Evolutionary conservation across 2,113 vertebrate genomes (phyloP).

Genomic region (Albula glossodonta): DNA sequence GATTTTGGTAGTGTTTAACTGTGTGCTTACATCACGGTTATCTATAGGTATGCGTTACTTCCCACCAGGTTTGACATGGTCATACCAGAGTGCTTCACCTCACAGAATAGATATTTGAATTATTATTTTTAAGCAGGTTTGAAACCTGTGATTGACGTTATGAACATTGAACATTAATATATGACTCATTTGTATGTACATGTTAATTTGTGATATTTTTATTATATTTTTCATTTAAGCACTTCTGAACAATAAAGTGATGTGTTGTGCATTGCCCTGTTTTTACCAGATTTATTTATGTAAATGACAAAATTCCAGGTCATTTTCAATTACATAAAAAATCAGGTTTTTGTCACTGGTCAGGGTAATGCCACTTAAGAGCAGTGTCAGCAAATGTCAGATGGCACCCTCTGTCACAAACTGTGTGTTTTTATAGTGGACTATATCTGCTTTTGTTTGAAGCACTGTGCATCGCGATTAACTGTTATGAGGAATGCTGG

Average conservation of each 20-base stretch:
- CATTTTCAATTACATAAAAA: no score
- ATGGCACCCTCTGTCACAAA: no score
- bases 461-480: no score
- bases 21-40: background rate
- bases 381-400: no score
- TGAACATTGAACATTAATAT: slow-evolving; percentile 84
- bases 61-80: slow-evolving; percentile 80
- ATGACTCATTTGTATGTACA: slow-evolving; percentile 80
- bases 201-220: slow-evolving; percentile 86
- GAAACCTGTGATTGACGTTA: slow-evolving; percentile 69
- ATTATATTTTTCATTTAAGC: slow-evolving; percentile 83
- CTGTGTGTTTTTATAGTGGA: no score
- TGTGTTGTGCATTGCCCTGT: slow-evolving; percentile 81
- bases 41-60: background rate
- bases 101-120: slow-evolving; percentile 62
- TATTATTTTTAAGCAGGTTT: slow-evolving; percentile 71
- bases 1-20: background rate
- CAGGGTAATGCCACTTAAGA: no score
- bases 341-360: no score
- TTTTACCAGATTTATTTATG: background rate
- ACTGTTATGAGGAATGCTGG: no score
- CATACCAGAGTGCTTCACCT: slow-evolving; percentile 64
- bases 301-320: no score
- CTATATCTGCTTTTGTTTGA: no score
- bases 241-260: slow-evolving; percentile 83